A percentile compares a stretch with the other conserved stretches of the same genome.
Conservation (phyloP, 2,113 vertebrate genomes). For the Cavia aperea region DNA sequence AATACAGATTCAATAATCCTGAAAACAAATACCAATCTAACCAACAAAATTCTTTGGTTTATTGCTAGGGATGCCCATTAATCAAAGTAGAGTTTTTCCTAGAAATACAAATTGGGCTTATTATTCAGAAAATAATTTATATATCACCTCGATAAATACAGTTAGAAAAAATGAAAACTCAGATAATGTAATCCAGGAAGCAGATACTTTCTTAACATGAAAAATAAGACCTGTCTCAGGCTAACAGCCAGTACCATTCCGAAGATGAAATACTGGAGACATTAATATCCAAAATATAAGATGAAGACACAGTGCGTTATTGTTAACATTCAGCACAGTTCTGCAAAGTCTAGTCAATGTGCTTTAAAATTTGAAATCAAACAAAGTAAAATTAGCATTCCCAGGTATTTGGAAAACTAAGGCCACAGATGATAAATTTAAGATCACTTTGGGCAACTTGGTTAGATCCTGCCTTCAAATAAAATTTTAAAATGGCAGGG, state of each 20-base stretch:
- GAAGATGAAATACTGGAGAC: background rate
- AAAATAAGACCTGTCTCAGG: background rate
- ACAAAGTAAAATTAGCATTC: background rate
- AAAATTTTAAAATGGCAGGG: background rate
- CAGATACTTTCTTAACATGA: background rate
- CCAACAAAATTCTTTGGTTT: background rate
- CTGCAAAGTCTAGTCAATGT: background rate
- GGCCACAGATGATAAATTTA: background rate
- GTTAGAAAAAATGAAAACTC: conserved; percentile 4
- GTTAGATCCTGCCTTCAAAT: background rate
- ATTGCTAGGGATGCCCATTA: background rate
- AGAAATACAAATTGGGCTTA: conserved; percentile 4
- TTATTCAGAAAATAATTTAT: conserved; percentile 26
- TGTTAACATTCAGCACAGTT: background rate
- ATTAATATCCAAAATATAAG: background rate
- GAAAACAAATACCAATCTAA: background rate
- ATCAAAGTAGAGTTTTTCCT: conserved; percentile 2
- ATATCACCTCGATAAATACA: background rate
- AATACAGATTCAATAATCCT: conserved; percentile 10
- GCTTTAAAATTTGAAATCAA: conserved; percentile 4
- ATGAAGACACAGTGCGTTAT: background rate
- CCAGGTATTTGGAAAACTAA: background rate
- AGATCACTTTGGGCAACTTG: background rate
- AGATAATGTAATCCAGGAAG: background rate
- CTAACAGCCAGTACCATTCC: background rate